Base-by-base conservation (phyloP, 1,140 invertebrate genomes). In the Drosophila mayri region DNA sequence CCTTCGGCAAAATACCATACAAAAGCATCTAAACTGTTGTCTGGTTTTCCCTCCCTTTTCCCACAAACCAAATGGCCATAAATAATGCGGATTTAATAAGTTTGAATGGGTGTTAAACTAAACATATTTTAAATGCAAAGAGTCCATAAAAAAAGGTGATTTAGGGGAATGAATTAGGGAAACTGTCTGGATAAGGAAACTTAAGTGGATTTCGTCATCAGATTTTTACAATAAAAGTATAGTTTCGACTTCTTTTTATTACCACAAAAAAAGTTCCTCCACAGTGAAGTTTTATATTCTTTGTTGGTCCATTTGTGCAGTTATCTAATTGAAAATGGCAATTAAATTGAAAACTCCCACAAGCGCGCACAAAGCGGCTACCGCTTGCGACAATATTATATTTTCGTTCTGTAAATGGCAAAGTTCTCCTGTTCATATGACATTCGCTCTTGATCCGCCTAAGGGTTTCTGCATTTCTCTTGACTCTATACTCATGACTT, bases 81-180 rank as follows among this genome's bases (percentile, higher is more conserved):
- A 87, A 87, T 88, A 83, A 86, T 76, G 65, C 60, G 44, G 32
- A 65, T 47, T 68, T 64, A 43, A 68, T 64, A 50, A 68, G 32
- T 64, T 47, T 63, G 9, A 66, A 47, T 30, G 58, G 58, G n/a
- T 30, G 28, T 25, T 55, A 59, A 55, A 55, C 22, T 55, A 50
- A 63, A 76, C n/a, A 59, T 59, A 22, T 46, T 46, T 18, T 32
- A 44, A 18, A 37, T 63, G 62, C 14, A 4, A 35, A 49, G 55
- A n/a, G 14, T 7, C 6, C n/a, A 28, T 40, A 44, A 35, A 59
- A 43, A 37, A 7, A 3, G 11, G 11, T 5, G 18, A 8, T 4
- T 30, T 25, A 41, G 4, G 20, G n/a, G 12, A 22, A 35, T 5
- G 18, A 14, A 11, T 35, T 38, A n/a, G 3, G 28, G 11, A 32